Conservation (phyloP, 2,888 invertebrate genomes). For the Eucera pruinosa region DNA sequence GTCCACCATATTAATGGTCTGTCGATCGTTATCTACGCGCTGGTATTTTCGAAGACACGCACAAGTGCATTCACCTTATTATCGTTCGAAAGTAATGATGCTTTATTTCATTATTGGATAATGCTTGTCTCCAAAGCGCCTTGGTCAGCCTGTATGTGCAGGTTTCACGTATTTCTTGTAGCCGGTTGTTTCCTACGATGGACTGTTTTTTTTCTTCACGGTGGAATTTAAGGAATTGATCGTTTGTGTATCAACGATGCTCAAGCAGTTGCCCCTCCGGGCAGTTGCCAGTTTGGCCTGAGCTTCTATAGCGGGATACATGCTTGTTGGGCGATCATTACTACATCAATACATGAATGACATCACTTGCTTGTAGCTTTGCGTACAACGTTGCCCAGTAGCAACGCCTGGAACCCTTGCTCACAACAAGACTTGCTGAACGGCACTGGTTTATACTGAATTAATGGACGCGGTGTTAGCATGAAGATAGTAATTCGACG, state of each 20-base stretch:
- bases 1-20: background rate
- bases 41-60: conserved; percentile 7
- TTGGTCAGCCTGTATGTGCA: too few species aligned
- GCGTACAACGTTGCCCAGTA: too few species aligned
- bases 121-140: background rate
- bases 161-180: background rate
- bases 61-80: conserved; percentile 34
- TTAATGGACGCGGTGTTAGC: background rate
- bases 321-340: too few species aligned
- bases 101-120: conserved; percentile 29
- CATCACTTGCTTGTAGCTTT: too few species aligned
- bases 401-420: too few species aligned
- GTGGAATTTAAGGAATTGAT: conserved; percentile 17
- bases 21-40: conserved; percentile 11
- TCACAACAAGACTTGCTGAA: too few species aligned
- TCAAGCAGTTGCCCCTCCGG: too few species aligned
- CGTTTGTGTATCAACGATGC: too few species aligned
- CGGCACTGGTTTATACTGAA: background rate
- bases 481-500: background rate
- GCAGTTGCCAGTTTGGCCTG: too few species aligned
- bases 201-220: background rate
- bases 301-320: too few species aligned
- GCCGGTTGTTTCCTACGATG: background rate
- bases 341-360: too few species aligned
- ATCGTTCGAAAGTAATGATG: conserved; percentile 16